Evolutionary conservation across 2,888 invertebrate species (phyloP), one percentile per base, ranked within the genome.

Genomic region (Toxonevra muliebris): DNA sequence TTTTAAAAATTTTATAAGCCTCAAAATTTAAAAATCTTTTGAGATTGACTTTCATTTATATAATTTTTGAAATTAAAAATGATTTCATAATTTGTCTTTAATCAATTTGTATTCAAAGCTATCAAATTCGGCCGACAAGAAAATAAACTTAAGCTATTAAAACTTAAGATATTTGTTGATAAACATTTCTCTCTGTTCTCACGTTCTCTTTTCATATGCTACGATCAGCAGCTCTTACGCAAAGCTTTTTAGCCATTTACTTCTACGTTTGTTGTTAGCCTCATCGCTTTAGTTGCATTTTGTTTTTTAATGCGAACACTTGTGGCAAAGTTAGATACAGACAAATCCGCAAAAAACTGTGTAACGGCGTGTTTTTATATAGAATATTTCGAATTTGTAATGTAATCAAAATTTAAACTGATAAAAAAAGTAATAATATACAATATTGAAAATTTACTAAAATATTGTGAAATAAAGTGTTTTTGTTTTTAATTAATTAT

Each of bases 261-360:
- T n/a, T 19, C 12, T n/a, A 15, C 30, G 30, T 30, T 7, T 30
- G 30, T 12, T 5, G 15, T n/a, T 19, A 17, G 17, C 10, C 52
- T 19, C 17, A 43, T 53, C 61, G 45, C 57, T 20, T 75, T 73
- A 76, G 77, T 76, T 68, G 72, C 65, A 69, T 72, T 71, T 70
- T 69, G 74, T 69, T 74, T 73, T 70, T 73, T 53, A 50, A 50
- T 64, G 67, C 57, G 75, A 68, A 68, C 73, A 58, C 55, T 73
- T n/a, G 61, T 48, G 19, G 19, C 65, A 19, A 17, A n/a, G 8
- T 4, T n/a, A 5, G 60, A 52, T 54, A 66, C 10, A 15, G 13
- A 5, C 13, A 7, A 5, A 5, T 48, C 11, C 3, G 9, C 5
- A 15, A 48, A 48, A 48, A 48, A 48, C 8, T 15, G 48, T 15